Evolutionary conservation across 35 echinoderm and acorn worm genomes (phyloP), one percentile per base, ranked within the genome.

Genomic region (Hemicentrotus pulcherrimus): DNA sequence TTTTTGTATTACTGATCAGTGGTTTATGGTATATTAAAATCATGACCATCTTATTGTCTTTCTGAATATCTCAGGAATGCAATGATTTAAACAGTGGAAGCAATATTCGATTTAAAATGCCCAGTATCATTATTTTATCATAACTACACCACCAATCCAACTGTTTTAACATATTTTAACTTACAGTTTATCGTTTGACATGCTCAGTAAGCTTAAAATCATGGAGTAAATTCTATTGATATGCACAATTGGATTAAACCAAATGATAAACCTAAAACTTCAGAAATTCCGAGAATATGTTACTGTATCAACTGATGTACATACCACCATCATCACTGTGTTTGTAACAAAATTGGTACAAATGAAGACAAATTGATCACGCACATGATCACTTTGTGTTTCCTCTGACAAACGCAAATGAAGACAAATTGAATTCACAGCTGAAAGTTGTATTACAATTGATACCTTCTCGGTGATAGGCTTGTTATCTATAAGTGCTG

Each of bases 401-500:
- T 78, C n/a, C 65, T 78, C 65, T 7, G 46, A 41, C 32, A 90
- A 47, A 46, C 32, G 19, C 88, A 47, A 93, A 93, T 93, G 91
- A 93, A 58, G 91, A 93, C 91, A 93, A 93, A 93, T 93, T 93
- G 91, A 58, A 93, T 47, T 32, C 91, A 58, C 91, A 93, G 91
- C 47, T 93, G 91, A 93, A 47, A 93, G 46, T 48, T 93, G 12
- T 93, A 6, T 14, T 31, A 31, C 91, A 93, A 52, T 93, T 58
- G 65, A 78, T 78, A 18, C 65, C 65, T 22, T 78, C 65, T 78
- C 65, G 9, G 19, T 78, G 65, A 78, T 78, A 78, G 19, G 18
- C 19, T n/a, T n/a, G 22, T 78, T 78, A 78, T n/a, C 65, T 28
- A 78, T 22, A 28, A 18, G 65, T 78, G 65, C 19, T 78, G 65